Base-by-base conservation (phyloP, 1,140 invertebrate genomes). In the Liolophura sinensis region DNA sequence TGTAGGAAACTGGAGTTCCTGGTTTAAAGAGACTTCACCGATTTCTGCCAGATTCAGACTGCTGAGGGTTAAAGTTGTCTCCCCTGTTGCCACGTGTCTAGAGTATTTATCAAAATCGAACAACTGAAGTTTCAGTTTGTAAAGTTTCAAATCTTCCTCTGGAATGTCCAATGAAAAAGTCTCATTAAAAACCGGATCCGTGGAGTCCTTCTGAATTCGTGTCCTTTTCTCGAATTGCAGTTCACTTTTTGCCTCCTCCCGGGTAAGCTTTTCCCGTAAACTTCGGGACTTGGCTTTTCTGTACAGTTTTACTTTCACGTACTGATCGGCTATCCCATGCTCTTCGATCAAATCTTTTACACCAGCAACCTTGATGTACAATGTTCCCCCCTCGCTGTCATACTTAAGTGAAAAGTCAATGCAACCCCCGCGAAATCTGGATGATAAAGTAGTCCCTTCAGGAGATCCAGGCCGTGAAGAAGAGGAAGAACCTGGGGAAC, bases 111-210 rank as follows among this genome's bases (percentile, higher is more conserved):
- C 88, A n/a, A 86, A 87, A 20, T 87, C 84, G 74, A 89, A 89
- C 20, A 89, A 83, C 68, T 89, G 88, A 69, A 89, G 88, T 57
- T 85, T 84, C 7, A 90, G 73, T 5, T 86, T 68, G 58, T 74
- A 71, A 16, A 58, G 81, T 54, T 86, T 80, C 55, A 86, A 78
- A 14, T 81, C 70, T 25, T 85, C 77, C 62, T 88, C 87, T 79
- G 78, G 80, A 57, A 83, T 79, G 0, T 86, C 85, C 72, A 91
- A 89, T 40, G 89, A 79, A 76, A 91, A 91, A 60, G 89, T 88
- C 75, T 91, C 90, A 71, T 91, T 89, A 79, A 90, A 91, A 65
- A 88, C 88, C 1, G 90, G 90, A 69, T 87, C 89, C 61, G 88
- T 87, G 51, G 87, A 88, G 52, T 86, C 85, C 67, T 88, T 85